These are phyloP conservation scores for Dipodomys spectabilis DNA, from an alignment of 2,113 vertebrate species.

Conservation along the genomic window DNA sequence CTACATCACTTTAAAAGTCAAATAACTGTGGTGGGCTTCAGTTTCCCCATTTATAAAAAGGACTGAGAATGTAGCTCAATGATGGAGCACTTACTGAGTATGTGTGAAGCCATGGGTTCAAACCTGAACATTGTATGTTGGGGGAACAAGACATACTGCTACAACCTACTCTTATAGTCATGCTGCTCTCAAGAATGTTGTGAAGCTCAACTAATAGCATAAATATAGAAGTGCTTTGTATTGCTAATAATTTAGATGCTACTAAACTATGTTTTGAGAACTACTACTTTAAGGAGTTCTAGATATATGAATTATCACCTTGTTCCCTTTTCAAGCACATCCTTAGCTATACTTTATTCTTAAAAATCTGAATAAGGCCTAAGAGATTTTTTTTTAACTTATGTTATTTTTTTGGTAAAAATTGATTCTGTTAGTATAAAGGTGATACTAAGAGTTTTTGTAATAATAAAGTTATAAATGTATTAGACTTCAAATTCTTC, in stretches of 20 bases:
- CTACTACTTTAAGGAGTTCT: background rate
- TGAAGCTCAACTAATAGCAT: background rate
- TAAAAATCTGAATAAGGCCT: background rate
- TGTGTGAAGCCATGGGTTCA: background rate
- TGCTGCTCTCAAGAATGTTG: background rate
- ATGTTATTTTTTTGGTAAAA: too few relatives aligned
- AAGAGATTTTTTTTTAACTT: too few relatives aligned
- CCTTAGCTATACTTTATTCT: background rate
- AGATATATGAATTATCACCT: background rate
- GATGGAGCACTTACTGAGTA: background rate
- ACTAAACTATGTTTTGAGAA: background rate
- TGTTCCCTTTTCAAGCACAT: background rate
- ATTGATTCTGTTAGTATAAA: background rate
- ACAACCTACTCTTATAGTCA: too few relatives aligned
- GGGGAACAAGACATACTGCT: too few relatives aligned
- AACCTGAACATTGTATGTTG: background rate
- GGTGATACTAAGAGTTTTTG: background rate
- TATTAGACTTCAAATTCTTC: conserved; percentile 8
- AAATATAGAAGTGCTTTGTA: background rate
- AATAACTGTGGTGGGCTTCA: background rate
- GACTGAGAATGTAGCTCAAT: background rate
- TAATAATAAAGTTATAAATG: background rate
- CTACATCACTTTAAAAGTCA: background rate
- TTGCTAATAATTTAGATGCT: background rate
- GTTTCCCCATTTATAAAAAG: background rate